Evolutionary conservation across 2,113 vertebrate species (phyloP).

Genomic region (Caranx ignobilis): DNA sequence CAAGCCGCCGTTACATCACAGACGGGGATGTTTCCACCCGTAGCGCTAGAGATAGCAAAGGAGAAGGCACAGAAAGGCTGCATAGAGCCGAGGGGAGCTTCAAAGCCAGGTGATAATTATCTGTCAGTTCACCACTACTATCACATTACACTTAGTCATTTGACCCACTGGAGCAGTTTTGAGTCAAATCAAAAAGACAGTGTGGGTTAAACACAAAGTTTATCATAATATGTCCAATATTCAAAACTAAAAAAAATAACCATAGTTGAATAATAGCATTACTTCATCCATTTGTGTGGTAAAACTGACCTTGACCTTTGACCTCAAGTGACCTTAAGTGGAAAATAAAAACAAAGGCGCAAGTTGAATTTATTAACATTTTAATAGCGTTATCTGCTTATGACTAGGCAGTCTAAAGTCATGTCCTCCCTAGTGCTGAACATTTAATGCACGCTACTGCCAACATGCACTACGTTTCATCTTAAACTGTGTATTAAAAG

Average conservation of each 20-base stretch:
- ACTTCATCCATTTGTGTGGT: too few species aligned
- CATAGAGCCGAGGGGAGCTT: too few species aligned
- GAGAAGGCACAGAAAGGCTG: too few species aligned
- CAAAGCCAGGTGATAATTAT: too few species aligned
- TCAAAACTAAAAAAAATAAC: too few species aligned
- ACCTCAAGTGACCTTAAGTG: too few species aligned
- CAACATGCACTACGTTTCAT: conserved; percentile 28
- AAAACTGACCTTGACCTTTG: neutral
- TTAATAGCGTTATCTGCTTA: conserved; percentile 58
- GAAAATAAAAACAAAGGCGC: conserved; percentile 24
- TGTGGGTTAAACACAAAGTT: neutral
- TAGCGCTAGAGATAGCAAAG: too few species aligned
- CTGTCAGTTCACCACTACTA: too few species aligned
- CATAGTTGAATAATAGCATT: too few species aligned
- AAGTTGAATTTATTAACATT: conserved; percentile 21
- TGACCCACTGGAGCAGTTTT: neutral
- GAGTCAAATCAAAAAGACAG: neutral
- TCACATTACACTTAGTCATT: neutral
- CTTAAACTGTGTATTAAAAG: conserved; percentile 29
- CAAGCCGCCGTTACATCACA: neutral
- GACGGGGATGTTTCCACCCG: neutral
- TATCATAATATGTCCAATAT: too few species aligned
- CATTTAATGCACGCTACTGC: conserved; percentile 31
- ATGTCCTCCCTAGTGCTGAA: neutral
- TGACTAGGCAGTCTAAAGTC: conserved; percentile 7